Percentiles rank a stretch among this genome's conserved stretches.
Conservation (phyloP, 2,113 vertebrate genomes). For the Perca fluviatilis region DNA sequence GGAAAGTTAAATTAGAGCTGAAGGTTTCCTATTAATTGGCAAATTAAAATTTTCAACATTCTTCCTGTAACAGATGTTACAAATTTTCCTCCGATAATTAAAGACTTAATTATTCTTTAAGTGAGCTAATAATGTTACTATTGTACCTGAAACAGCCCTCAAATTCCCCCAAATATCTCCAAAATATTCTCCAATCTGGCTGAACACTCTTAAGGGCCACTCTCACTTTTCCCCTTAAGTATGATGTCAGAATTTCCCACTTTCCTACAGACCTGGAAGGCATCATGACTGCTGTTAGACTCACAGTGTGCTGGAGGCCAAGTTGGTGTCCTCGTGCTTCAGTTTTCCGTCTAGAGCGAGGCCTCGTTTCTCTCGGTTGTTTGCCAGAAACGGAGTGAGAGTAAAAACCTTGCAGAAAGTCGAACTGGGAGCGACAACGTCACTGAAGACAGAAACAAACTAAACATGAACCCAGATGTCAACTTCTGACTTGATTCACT, state of each 20-base stretch:
- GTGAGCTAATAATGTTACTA: no score
- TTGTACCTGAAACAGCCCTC: no score
- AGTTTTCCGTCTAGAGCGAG: constrained; percentile 95
- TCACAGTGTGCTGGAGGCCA: constrained; percentile 98
- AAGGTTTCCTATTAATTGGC: no score
- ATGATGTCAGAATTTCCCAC: neutral
- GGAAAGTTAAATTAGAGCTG: no score
- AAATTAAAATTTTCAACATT: no score
- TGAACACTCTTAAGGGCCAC: neutral
- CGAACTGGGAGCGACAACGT: constrained; percentile 92
- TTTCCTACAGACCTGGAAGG: neutral
- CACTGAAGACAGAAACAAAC: constrained; percentile 78
- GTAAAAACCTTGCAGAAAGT: constrained; percentile 98
- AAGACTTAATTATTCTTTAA: no score
- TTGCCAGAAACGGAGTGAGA: constrained; percentile 93
- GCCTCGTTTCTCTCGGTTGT: constrained; percentile 95
- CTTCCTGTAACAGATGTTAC: no score
- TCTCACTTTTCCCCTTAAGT: neutral
- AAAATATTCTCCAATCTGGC: neutral
- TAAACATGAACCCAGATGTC: neutral
- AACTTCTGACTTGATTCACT: neutral
- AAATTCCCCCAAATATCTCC: neutral
- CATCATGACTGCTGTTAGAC: constrained; percentile 21
- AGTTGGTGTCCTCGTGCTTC: constrained; percentile 97
- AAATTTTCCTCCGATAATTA: no score